Evolutionary conservation across 2,113 vertebrate genomes (phyloP).

Genomic region (Pungitius pungitius): DNA sequence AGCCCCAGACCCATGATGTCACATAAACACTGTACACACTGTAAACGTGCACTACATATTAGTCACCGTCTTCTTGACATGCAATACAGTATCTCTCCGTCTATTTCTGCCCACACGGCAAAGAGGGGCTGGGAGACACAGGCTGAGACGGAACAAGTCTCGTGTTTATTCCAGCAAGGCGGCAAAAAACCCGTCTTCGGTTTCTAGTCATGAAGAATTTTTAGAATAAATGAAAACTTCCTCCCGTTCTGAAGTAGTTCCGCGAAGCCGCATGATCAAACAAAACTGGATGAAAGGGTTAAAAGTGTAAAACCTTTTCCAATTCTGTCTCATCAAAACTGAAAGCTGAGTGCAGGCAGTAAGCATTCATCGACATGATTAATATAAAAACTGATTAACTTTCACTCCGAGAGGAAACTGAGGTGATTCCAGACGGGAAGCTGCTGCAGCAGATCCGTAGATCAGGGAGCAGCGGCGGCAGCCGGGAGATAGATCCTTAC

Average conservation of each 20-base stretch:
- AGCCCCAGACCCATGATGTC: slow-evolving; percentile 63
- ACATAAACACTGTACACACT: too few relatives aligned
- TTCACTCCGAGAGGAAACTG: slow-evolving; percentile 85
- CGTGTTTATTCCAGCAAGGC: slow-evolving; percentile 26
- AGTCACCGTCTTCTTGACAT: slow-evolving; percentile 47
- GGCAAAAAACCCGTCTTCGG: slow-evolving; percentile 20
- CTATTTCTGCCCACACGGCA: slow-evolving; percentile 58
- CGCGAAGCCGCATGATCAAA: background rate
- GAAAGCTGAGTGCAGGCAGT: background rate
- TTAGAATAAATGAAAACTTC: slow-evolving; percentile 9
- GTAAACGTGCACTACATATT: slow-evolving; percentile 67
- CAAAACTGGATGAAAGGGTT: background rate
- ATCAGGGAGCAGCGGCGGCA: slow-evolving; percentile 64
- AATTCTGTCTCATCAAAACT: slow-evolving; percentile 9
- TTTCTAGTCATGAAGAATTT: slow-evolving; percentile 17
- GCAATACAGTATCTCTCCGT: slow-evolving; percentile 55
- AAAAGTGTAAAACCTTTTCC: slow-evolving; percentile 3
- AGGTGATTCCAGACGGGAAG: slow-evolving; percentile 88
- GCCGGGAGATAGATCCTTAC: slow-evolving; percentile 73
- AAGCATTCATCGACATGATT: slow-evolving; percentile 30
- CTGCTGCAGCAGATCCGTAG: slow-evolving; percentile 84
- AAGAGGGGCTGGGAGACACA: slow-evolving; percentile 46
- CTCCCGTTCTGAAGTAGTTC: background rate
- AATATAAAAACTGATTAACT: slow-evolving; percentile 52
- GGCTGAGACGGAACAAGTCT: slow-evolving; percentile 47